Conservation (phyloP, 1,140 invertebrate species). For the Drosophila nebulosa region DNA sequence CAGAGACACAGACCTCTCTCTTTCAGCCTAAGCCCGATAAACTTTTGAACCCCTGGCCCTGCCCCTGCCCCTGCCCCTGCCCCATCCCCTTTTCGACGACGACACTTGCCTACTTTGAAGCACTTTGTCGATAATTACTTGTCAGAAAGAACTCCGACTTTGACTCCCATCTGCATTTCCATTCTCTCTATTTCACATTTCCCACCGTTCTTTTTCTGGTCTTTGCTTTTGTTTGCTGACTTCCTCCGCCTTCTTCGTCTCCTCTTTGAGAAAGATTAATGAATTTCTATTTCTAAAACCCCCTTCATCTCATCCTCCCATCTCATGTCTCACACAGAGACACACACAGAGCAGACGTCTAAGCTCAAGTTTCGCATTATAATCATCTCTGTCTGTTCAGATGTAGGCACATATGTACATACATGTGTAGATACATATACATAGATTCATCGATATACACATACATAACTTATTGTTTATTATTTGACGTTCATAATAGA, state of each 20-base stretch:
- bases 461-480: neutral
- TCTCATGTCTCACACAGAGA: neutral
- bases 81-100: neutral
- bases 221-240: conserved; percentile 36
- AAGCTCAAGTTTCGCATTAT: conserved; percentile 51
- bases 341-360: neutral
- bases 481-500: conserved; percentile 2
- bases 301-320: neutral
- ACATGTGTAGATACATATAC: no score
- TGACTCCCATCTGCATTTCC: conserved; percentile 3
- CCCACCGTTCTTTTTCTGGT: conserved; percentile 11
- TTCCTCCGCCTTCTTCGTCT: conserved; percentile 15
- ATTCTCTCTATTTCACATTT: neutral
- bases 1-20: conserved; percentile 24
- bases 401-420: conserved; percentile 11
- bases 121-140: conserved; percentile 50
- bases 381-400: neutral
- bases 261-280: conserved; percentile 56
- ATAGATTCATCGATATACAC: neutral
- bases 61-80: neutral
- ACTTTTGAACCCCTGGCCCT: conserved; percentile 73
- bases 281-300: conserved; percentile 46
- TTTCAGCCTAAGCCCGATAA: conserved; percentile 37
- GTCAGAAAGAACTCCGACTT: conserved; percentile 16
- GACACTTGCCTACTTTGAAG: neutral